Conservation (phyloP, 2,797 vertebrate genomes). For the Antennarius maculatus region DNA sequence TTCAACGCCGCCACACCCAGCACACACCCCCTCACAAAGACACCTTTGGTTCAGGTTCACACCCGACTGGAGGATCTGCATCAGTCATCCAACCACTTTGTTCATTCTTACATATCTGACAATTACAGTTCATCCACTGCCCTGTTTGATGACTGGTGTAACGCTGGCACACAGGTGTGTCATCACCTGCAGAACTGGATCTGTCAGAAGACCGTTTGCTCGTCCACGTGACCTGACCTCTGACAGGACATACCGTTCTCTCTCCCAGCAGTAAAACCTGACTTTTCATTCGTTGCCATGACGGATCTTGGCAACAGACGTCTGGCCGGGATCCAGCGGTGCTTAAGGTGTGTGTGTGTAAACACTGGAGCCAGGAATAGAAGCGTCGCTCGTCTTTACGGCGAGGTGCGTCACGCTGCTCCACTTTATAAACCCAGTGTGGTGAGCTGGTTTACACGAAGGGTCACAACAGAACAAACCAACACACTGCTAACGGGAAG, state of each 20-base stretch:
- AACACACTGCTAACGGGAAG: not conserved
- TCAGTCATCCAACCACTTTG: no score
- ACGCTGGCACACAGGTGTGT: not conserved
- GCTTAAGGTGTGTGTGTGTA: conserved; percentile 61
- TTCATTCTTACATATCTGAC: no score
- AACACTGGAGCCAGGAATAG: conserved; percentile 60
- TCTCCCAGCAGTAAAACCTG: conserved; percentile 47
- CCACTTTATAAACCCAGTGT: not conserved
- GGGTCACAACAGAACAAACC: conserved; percentile 8
- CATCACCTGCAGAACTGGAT: conserved; percentile 9
- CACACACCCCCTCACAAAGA: no score
- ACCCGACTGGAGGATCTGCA: no score
- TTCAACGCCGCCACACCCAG: no score
- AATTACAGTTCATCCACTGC: not conserved
- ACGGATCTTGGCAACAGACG: conserved; percentile 43
- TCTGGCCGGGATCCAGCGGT: conserved; percentile 43
- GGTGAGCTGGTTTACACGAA: conserved; percentile 14
- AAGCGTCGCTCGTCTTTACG: not conserved
- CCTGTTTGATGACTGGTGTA: not conserved
- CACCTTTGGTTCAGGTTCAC: no score
- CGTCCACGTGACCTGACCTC: conserved; percentile 5
- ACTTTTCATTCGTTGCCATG: conserved; percentile 49
- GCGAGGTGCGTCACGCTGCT: conserved; percentile 8
- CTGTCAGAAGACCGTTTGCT: conserved; percentile 3
- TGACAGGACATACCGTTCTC: conserved; percentile 9